Evolutionary conservation across 2,797 vertebrate genomes (phyloP), one percentile per base, ranked within the genome.

Genomic region (Pachyuromys duprasi): DNA sequence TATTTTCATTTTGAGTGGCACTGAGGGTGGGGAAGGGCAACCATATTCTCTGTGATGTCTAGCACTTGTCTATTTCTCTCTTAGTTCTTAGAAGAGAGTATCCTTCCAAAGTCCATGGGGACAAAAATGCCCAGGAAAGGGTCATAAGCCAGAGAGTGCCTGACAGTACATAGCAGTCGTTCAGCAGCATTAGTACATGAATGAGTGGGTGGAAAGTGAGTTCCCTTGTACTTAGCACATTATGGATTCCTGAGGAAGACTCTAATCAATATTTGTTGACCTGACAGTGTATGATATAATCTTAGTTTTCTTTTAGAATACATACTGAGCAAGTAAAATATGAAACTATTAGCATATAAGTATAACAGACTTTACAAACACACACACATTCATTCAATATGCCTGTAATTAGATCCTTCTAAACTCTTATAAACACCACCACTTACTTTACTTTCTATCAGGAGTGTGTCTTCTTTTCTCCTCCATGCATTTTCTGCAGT

Each of bases 281-380:
- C 49, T 92, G 24, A 28, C 22, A 91, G 15, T 91, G 2, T 33
- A 7, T 78, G 9, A 39, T n/a, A 36, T 69, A 92, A 33, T 9
- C 76, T 88, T 82, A 49, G 3, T 3, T 93, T 93, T 79, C 79
- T 91, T 76, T 70, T 69, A 74, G 86, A 53, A 93, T 79, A 31
- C 11, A 8, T 36, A 87, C 22, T 39, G 5, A 91, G 82, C 57
- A 86, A 33, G 22, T 76, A 62, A 92, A 86, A 49, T 67, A 39
- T 45, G 22, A 14, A 87, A 84, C 15, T 36, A 45, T 86, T 45
- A 53, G 1, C 20, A 88, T 65, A 78, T 65, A 80, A 86, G 74
- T 93, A 3, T 63, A 62, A 92, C 55, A 42, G 5, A 13, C 88
- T 76, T 33, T 22, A 45, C 4, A 18, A 8, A 5, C 22, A 78